Evolutionary conservation across 2,888 invertebrate genomes (phyloP).

Genomic region (Limulus polyphemus): DNA sequence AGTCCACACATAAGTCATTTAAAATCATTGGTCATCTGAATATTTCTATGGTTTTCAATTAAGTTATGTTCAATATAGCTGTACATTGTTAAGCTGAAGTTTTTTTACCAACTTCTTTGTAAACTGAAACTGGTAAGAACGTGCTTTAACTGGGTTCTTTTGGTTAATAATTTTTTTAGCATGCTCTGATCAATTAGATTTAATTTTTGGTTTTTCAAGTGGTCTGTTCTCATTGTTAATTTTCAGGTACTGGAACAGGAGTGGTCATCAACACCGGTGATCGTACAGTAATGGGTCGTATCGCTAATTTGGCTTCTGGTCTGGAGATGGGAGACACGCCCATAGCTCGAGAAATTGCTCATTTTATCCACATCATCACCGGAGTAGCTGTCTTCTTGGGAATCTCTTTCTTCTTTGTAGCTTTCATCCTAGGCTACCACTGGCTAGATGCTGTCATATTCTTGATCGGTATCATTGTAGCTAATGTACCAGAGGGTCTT

Average conservation of each 20-base stretch:
- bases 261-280: slow-evolving; percentile 91
- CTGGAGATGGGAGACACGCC: slow-evolving; percentile 94
- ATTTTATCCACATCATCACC: slow-evolving; percentile 97
- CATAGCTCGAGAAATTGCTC: slow-evolving; percentile 96
- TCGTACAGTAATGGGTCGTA: slow-evolving; percentile 91
- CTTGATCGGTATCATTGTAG: slow-evolving; percentile 98
- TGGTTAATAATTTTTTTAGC: too few relatives aligned
- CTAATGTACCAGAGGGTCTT: slow-evolving; percentile 97
- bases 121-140: too few relatives aligned
- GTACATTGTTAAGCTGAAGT: too few relatives aligned
- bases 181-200: too few relatives aligned
- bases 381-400: slow-evolving; percentile 90
- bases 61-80: too few relatives aligned
- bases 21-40: too few relatives aligned
- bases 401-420: slow-evolving; percentile 94
- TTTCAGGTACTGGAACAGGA: slow-evolving; percentile 59
- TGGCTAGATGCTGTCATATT: slow-evolving; percentile 99
- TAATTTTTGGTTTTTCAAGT: too few relatives aligned
- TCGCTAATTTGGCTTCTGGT: slow-evolving; percentile 85
- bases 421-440: slow-evolving; percentile 91
- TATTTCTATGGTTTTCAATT: too few relatives aligned
- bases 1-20: too few relatives aligned
- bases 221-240: not conserved
- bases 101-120: too few relatives aligned
- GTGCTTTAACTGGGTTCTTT: too few relatives aligned